Base-by-base conservation (phyloP, 1,140 invertebrate genomes). In the Panagrolaimus sp. region DNA sequence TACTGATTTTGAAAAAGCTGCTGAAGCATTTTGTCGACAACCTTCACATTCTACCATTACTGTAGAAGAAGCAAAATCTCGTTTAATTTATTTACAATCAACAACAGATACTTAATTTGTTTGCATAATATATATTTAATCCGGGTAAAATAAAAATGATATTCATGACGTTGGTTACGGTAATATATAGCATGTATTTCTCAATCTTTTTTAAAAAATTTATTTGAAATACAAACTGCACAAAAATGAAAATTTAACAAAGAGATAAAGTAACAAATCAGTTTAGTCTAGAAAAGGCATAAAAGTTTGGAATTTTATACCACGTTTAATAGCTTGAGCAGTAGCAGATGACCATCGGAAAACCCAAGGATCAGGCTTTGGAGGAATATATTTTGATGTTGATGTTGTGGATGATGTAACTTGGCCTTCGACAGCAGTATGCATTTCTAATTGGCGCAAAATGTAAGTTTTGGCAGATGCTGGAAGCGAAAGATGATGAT, bases 61-160 rank as follows among this genome's bases (percentile, higher is more conserved):
- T n/a, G 27, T 23, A 9, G 51, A 25, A 2, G 51, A 57, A 25
- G 51, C 51, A 2, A 57, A 25, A 27, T 20, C 20, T n/a, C 51
- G 51, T 9, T 27, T 57, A 9, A 57, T 57, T 57, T 57, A 57
- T 57, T 57, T 57, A 27, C 51, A 27, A 57, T 57, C 51, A 38
- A 38, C 31, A 38, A 4, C 31, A 4, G 31, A 4, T 38, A 4
- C 31, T 38, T 38, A 38, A 38, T 4, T 38, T 38, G 2, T 2
- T 38, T 38, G 7, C 7, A 4, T 38, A 4, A 4, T 38, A 4
- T 4, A 38, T 38, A 4, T 38, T 7, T 4, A 38, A 38, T 38
- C 2, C 31, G 31, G 31, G 31, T 7, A 4, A 38, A 38, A 38
- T 38, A 38, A 38, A 38, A 38, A 4, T 38, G 31, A 38, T 38